Evolutionary conservation across 2,888 invertebrate species (phyloP).

Genomic region (Hirtodrosophila confusa): DNA sequence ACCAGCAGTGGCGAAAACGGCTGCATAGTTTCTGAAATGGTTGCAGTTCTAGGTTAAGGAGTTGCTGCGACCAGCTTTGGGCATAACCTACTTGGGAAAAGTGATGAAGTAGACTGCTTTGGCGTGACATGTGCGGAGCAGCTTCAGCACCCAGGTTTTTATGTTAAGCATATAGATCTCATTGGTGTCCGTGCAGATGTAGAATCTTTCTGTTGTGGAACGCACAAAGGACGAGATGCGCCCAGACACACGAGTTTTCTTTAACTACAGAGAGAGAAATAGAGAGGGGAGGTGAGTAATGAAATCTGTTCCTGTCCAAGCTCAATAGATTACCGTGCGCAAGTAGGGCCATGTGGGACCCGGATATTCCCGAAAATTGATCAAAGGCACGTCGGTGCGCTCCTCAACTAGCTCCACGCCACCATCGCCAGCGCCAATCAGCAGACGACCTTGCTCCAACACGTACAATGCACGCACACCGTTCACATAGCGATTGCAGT

Average conservation of each 20-base stretch:
- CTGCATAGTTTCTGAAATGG: constrained; percentile 88
- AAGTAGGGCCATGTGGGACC: constrained; percentile 86
- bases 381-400: constrained; percentile 83
- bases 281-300: not conserved
- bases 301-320: not conserved
- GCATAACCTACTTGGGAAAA: constrained; percentile 90
- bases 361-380: constrained; percentile 81
- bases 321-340: constrained; percentile 84
- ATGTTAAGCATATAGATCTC: constrained; percentile 92
- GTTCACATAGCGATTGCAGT: constrained; percentile 83
- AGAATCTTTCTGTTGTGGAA: constrained; percentile 86
- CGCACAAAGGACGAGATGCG: constrained; percentile 90
- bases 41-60: constrained; percentile 21
- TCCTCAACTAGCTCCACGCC: constrained; percentile 89
- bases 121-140: constrained; percentile 93
- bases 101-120: constrained; percentile 91
- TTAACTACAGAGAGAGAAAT: constrained; percentile 84
- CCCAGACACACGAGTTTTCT: constrained; percentile 86
- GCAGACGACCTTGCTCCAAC: constrained; percentile 86
- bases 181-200: constrained; percentile 90
- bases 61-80: not conserved
- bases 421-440: constrained; percentile 95
- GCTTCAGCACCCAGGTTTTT: constrained; percentile 87
- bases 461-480: constrained; percentile 88
- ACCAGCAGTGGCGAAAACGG: constrained; percentile 94